Conservation (phyloP, 2,113 vertebrate species). For the Xerus inauris region DNA sequence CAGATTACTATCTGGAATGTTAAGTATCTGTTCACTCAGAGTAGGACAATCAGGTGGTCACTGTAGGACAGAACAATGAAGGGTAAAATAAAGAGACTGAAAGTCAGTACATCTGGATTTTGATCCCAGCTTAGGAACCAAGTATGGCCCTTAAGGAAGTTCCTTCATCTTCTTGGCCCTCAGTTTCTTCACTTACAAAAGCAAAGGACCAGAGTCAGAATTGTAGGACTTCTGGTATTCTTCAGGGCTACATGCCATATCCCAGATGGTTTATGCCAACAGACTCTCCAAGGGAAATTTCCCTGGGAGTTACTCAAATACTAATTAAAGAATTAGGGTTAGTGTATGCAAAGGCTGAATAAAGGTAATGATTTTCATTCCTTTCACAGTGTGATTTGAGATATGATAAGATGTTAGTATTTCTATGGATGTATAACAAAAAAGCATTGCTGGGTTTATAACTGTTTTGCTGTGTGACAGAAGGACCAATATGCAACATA, state of each 20-base stretch:
- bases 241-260: not conserved
- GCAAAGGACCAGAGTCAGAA: not conserved
- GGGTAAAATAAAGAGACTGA: not conserved
- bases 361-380: not conserved
- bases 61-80: not conserved
- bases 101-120: not conserved
- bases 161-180: not conserved
- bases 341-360: not conserved
- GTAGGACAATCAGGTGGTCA: not conserved
- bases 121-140: not conserved
- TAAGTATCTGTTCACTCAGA: conserved; percentile 4
- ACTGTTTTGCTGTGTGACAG: not conserved
- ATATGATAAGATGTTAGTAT: not conserved
- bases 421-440: not conserved
- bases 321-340: not conserved
- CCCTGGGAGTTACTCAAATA: not conserved
- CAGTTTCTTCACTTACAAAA: not conserved
- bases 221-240: not conserved
- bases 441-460: not conserved
- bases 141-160: not conserved
- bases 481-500: not conserved
- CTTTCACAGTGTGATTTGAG: not conserved
- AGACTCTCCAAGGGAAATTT: not conserved
- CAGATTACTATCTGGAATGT: not conserved
- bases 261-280: not conserved